Evolutionary conservation across 2,888 invertebrate genomes (phyloP).

Genomic region (Ernsta delagoae): DNA sequence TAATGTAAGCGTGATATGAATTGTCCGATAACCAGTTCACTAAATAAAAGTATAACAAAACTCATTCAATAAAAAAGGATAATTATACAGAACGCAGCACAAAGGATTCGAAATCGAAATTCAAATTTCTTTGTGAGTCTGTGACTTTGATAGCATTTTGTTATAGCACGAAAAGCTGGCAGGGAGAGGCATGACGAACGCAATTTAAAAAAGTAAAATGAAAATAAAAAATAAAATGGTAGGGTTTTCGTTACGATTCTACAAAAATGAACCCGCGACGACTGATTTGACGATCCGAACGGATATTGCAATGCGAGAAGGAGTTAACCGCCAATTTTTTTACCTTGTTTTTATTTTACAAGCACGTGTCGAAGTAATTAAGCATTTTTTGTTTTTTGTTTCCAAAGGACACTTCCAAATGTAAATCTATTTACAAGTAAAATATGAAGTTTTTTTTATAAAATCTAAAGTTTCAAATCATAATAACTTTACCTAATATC

Average conservation of each 20-base stretch:
- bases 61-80: constrained; percentile 33
- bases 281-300: constrained; percentile 79
- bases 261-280: constrained; percentile 77
- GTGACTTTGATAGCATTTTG: constrained; percentile 47
- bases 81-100: constrained; percentile 35
- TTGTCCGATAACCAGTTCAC: constrained; percentile 21
- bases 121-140: constrained; percentile 47
- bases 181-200: constrained; percentile 79
- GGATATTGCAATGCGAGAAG: constrained; percentile 65
- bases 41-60: constrained; percentile 36
- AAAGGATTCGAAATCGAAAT: constrained; percentile 42
- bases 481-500: too few species aligned
- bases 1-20: too few species aligned
- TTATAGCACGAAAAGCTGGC: constrained; percentile 59
- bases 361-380: background rate
- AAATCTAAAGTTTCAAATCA: too few species aligned
- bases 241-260: constrained; percentile 81
- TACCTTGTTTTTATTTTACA: background rate
- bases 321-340: constrained; percentile 44
- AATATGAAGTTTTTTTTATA: too few species aligned
- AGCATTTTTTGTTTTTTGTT: background rate
- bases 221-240: constrained; percentile 58
- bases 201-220: constrained; percentile 61
- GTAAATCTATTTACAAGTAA: too few species aligned
- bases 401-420: too few species aligned